Evolutionary conservation across 2,113 vertebrate genomes (phyloP).

Genomic region (Carollia perspicillata): DNA sequence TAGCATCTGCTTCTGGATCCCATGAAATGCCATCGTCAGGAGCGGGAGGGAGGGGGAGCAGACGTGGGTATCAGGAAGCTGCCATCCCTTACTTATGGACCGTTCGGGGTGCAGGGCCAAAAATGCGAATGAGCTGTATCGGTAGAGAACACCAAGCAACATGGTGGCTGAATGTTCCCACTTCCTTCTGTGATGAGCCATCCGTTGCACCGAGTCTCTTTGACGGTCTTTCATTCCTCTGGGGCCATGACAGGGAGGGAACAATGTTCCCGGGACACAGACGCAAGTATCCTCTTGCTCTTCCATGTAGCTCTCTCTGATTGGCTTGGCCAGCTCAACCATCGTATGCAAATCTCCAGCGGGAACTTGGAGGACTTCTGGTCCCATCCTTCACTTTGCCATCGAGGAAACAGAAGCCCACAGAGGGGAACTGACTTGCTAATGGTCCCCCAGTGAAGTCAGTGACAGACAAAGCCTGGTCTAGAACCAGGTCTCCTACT

Average conservation of each 20-base stretch:
- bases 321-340: not conserved
- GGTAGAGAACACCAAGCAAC: not conserved
- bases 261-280: not conserved
- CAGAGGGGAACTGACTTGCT: not conserved
- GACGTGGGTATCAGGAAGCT: not conserved
- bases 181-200: not conserved
- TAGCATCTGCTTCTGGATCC: conserved; percentile 69
- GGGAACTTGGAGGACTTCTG: too few relatives aligned
- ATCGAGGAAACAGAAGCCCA: not conserved
- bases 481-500: not conserved
- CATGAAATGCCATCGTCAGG: not conserved
- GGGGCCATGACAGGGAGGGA: not conserved
- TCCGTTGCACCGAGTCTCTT: not conserved
- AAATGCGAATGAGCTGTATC: not conserved
- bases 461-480: not conserved
- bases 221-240: not conserved
- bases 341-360: not conserved
- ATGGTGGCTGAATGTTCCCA: not conserved
- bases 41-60: not conserved
- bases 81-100: not conserved
- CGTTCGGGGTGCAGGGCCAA: not conserved
- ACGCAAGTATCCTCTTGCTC: not conserved
- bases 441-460: not conserved
- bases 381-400: not conserved
- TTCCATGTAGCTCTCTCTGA: not conserved